A percentile compares a stretch with the other conserved stretches of the same genome.
These are phyloP conservation scores for Mythimna albipuncta DNA, from an alignment of 2,888 invertebrate genomes.

Conservation along the genomic window DNA sequence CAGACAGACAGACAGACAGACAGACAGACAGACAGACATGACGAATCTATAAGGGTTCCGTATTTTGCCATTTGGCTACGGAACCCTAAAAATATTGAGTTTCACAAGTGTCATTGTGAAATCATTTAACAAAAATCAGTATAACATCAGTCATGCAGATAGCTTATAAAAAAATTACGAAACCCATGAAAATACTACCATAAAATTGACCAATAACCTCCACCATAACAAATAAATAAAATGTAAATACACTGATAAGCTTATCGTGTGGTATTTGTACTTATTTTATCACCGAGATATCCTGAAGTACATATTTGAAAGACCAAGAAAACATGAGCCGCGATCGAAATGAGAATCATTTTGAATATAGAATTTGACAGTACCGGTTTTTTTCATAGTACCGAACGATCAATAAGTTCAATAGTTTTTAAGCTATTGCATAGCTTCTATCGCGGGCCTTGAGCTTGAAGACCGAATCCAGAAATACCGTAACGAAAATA, in stretches of 20 bases:
- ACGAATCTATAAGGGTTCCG: too few species aligned
- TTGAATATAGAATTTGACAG: too few species aligned
- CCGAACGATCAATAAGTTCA: too few species aligned
- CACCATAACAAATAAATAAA: conserved; percentile 21
- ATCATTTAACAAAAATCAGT: background rate
- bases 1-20: too few species aligned
- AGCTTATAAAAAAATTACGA: background rate
- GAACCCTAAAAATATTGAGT: too few species aligned
- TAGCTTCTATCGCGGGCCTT: too few species aligned
- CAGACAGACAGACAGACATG: too few species aligned
- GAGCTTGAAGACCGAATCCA: too few species aligned
- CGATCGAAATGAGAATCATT: background rate
- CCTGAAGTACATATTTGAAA: background rate
- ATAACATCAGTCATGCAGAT: background rate
- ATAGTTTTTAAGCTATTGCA: too few species aligned
- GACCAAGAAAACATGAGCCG: conserved; percentile 8
- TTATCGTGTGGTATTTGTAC: conserved; percentile 27
- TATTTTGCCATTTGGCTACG: too few species aligned
- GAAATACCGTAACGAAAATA: too few species aligned
- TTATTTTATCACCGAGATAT: conserved; percentile 27
- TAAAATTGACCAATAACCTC: conserved; percentile 29
- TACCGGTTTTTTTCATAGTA: too few species aligned
- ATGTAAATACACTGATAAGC: conserved; percentile 27
- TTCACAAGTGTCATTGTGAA: conserved; percentile 3
- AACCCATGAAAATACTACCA: background rate